Conservation (phyloP, 2,888 invertebrate genomes). For the Leptinotarsa haldemani region DNA sequence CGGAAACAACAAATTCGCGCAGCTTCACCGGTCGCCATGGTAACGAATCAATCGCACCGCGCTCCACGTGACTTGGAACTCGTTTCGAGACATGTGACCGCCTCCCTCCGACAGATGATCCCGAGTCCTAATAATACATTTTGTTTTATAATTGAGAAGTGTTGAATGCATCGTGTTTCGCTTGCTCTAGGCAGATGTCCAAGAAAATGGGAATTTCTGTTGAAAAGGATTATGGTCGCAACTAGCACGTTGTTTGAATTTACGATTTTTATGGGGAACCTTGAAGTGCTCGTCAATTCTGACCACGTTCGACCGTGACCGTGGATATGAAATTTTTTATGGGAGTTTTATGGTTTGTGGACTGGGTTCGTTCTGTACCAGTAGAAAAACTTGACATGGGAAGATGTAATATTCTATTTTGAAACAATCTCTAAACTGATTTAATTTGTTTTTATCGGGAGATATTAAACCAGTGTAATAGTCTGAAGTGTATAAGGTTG, state of each 20-base stretch:
- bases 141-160: constrained; percentile 27
- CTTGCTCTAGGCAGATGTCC: neutral
- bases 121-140: constrained; percentile 18
- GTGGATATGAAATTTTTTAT: neutral
- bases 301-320: constrained; percentile 5
- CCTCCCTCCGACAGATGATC: constrained; percentile 20
- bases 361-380: neutral
- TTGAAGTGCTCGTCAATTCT: constrained; percentile 4
- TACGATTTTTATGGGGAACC: constrained; percentile 4
- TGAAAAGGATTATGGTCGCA: neutral
- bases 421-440: neutral
- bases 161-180: constrained; percentile 24
- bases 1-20: neutral
- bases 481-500: too few species aligned
- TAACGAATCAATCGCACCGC: constrained; percentile 45
- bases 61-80: constrained; percentile 50
- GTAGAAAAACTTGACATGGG: neutral
- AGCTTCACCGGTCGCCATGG: constrained; percentile 51
- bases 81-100: constrained; percentile 53
- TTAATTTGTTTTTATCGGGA: too few species aligned
- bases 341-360: neutral
- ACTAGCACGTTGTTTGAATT: neutral
- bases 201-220: neutral
- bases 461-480: too few species aligned
- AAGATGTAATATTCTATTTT: neutral